Percentiles rank a stretch among this genome's conserved stretches.
Evolutionary conservation across 2,113 vertebrate genomes (phyloP).

Genomic region (Caranx ignobilis): DNA sequence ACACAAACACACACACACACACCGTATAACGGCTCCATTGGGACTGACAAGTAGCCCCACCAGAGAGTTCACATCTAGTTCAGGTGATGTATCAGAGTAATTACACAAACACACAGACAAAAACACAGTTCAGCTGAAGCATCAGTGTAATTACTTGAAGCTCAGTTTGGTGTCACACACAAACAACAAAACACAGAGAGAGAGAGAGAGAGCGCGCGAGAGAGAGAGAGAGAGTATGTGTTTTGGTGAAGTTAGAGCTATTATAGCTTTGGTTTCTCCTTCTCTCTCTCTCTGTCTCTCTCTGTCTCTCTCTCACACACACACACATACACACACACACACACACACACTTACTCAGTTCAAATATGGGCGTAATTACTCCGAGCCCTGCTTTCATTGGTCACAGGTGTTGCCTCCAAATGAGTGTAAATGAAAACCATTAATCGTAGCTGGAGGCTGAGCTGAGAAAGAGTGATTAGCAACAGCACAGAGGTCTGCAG

Average conservation of each 20-base stretch:
- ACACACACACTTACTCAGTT: conserved; percentile 18
- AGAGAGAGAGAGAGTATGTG: background rate
- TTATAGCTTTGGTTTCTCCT: conserved; percentile 4
- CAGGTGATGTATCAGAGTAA: conserved; percentile 59
- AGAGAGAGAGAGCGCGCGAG: background rate
- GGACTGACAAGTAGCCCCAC: conserved; percentile 3
- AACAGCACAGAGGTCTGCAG: conserved; percentile 42
- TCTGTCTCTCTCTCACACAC: background rate
- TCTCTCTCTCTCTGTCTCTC: background rate
- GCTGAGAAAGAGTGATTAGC: conserved; percentile 65
- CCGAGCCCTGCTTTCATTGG: conserved; percentile 61
- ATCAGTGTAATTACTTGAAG: conserved; percentile 50
- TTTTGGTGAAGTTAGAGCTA: conserved; percentile 22
- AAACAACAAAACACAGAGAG: conserved; percentile 11
- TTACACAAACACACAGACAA: conserved; percentile 26
- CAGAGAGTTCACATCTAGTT: conserved; percentile 46
- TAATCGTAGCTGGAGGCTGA: conserved; percentile 64
- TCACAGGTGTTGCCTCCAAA: conserved; percentile 75
- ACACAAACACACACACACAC: conserved; percentile 4
- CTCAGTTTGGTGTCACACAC: conserved; percentile 12
- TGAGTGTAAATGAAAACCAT: conserved; percentile 71
- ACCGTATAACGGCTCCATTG: background rate
- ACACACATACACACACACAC: conserved; percentile 6
- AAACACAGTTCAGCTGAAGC: conserved; percentile 19
- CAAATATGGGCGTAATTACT: conserved; percentile 57